Percentiles rank a stretch among this genome's conserved stretches.
Evolutionary conservation across 2,797 vertebrate genomes (phyloP).

Genomic region (Loriculus beryllinus): DNA sequence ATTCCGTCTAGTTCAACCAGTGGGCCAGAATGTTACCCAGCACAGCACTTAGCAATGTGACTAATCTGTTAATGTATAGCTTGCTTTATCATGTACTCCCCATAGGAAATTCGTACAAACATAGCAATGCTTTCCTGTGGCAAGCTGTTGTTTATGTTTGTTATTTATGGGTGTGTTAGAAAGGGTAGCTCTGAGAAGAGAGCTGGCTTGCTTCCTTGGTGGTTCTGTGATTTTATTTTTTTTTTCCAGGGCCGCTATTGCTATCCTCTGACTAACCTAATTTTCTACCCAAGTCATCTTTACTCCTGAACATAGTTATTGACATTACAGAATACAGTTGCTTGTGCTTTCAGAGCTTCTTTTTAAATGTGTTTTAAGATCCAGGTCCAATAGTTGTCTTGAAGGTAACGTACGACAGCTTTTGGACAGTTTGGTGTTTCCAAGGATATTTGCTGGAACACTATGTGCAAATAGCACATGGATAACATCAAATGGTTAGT

Average conservation of each 20-base stretch:
- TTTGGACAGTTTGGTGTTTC: neutral
- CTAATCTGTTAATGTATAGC: neutral
- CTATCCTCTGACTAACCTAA: neutral
- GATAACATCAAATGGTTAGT: neutral
- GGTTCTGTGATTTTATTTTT: neutral
- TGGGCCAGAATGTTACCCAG: neutral
- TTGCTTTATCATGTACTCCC: neutral
- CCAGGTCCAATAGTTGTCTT: neutral
- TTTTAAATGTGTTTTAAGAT: neutral
- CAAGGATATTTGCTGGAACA: neutral
- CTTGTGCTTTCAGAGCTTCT: neutral
- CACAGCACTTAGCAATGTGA: neutral
- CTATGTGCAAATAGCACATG: rapidly evolving
- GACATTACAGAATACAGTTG: neutral
- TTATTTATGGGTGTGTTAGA: neutral
- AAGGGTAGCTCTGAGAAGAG: neutral
- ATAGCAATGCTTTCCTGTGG: neutral
- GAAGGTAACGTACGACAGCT: neutral
- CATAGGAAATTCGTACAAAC: neutral
- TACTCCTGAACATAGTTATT: neutral
- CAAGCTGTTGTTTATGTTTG: neutral
- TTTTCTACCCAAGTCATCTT: neutral
- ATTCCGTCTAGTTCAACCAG: neutral
- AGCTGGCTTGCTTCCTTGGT: neutral
- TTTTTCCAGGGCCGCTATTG: neutral